Conservation (phyloP, 1,140 invertebrate genomes). For the Conus betulinus region DNA sequence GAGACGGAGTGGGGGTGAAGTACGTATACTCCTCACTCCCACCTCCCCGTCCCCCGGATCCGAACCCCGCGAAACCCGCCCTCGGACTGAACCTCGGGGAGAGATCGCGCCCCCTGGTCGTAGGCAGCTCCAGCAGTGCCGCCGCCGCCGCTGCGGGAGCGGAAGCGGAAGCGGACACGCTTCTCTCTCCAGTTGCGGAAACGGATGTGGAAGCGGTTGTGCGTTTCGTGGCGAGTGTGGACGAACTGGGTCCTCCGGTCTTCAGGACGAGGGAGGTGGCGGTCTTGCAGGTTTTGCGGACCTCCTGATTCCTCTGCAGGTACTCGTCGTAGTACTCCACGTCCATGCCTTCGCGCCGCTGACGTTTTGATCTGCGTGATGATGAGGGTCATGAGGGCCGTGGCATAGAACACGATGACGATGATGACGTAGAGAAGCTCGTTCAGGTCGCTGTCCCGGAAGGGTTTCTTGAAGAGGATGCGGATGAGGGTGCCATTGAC, state of each 20-base stretch:
- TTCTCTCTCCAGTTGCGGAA: background rate
- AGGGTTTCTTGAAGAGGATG: constrained; percentile 50
- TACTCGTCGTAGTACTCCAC: constrained; percentile 72
- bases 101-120: background rate
- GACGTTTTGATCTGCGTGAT: constrained; percentile 67
- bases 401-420: constrained; percentile 71
- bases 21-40: background rate
- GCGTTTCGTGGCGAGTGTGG: no score
- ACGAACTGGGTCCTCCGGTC: background rate
- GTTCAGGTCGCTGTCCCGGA: constrained; percentile 66
- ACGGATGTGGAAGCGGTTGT: background rate
- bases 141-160: background rate
- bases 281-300: constrained; percentile 53
- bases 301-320: constrained; percentile 61
- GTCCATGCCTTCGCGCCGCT: constrained; percentile 63
- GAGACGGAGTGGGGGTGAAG: background rate
- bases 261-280: constrained; percentile 43
- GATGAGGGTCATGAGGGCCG: constrained; percentile 69
- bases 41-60: background rate
- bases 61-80: no score
- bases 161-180: background rate
- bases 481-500: constrained; percentile 61
- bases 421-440: constrained; percentile 71
- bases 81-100: constrained; percentile 4
- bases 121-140: no score